These are phyloP conservation scores for Dunckerocampus dactyliophorus DNA, from an alignment of 2,113 vertebrate species.

Conservation along the genomic window DNA sequence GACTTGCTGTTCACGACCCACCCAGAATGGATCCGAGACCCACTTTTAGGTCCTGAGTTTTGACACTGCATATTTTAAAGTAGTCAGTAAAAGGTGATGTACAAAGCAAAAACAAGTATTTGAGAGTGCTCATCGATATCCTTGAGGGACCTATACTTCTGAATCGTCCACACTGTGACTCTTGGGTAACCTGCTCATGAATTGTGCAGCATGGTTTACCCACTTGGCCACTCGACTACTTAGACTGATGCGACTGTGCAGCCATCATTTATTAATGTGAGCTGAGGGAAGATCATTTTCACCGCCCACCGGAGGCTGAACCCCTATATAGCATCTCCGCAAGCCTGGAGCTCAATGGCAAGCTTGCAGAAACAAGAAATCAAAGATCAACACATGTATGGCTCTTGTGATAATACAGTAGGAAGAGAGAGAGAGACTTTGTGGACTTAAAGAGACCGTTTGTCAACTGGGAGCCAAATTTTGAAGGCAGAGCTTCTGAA, in stretches of 20 bases:
- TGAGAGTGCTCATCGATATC: background rate
- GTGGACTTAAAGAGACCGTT: slow-evolving; percentile 41
- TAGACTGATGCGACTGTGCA: slow-evolving; percentile 53
- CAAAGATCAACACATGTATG: slow-evolving; percentile 56
- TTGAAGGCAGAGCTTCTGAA: slow-evolving; percentile 38
- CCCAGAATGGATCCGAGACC: too few relatives aligned
- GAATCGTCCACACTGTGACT: slow-evolving; percentile 46
- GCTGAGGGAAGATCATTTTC: slow-evolving; percentile 67
- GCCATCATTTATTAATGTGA: slow-evolving; percentile 74
- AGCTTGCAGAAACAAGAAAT: slow-evolving; percentile 49
- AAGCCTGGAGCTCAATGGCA: slow-evolving; percentile 20
- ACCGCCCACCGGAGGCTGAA: slow-evolving; percentile 56
- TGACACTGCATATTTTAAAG: too few relatives aligned
- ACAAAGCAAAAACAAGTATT: background rate
- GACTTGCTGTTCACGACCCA: too few relatives aligned
- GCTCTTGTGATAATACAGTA: slow-evolving; percentile 10
- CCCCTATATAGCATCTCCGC: slow-evolving; percentile 36
- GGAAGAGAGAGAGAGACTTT: slow-evolving; percentile 18
- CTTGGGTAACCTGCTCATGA: slow-evolving; percentile 67
- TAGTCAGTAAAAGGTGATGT: background rate
- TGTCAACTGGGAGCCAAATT: slow-evolving; percentile 16
- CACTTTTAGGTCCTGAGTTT: too few relatives aligned
- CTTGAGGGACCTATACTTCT: background rate
- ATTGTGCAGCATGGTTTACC: slow-evolving; percentile 66
- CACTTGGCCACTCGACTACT: slow-evolving; percentile 64